phyloP scores from a whole-genome alignment of 2,888 invertebrate species.

The Anoplius nigerrimus region DNA sequence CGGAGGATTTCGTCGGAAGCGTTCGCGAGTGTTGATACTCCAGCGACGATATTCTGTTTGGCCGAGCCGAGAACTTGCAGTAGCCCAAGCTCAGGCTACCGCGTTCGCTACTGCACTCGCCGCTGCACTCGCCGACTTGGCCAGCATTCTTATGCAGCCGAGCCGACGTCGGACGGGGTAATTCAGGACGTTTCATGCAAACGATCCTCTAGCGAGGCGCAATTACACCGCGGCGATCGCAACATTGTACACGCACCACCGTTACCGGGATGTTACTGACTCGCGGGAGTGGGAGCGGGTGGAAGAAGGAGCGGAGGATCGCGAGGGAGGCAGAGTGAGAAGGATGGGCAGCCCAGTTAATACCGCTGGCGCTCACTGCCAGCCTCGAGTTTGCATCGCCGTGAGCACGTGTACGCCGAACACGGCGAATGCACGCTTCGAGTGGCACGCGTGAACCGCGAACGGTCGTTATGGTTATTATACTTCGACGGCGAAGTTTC shows the following conservation, averaged over 20 bases:
- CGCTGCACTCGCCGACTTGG: too few relatives aligned
- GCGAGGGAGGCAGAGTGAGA: not conserved
- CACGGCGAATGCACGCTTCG: conserved; percentile 2
- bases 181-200: conserved; percentile 2
- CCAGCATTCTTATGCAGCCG: too few relatives aligned
- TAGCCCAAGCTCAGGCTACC: too few relatives aligned
- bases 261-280: not conserved
- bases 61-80: too few relatives aligned
- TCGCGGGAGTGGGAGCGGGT: not conserved
- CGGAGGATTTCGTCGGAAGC: too few relatives aligned
- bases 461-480: conserved; percentile 22
- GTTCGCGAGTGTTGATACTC: too few relatives aligned
- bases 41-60: too few relatives aligned
- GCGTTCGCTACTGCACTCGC: too few relatives aligned
- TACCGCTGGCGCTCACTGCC: too few relatives aligned
- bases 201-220: not conserved
- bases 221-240: conserved; percentile 2
- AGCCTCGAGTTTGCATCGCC: not conserved
- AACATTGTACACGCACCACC: conserved; percentile 1
- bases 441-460: conserved; percentile 13
- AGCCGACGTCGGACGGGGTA: too few relatives aligned
- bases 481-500: not conserved
- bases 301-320: too few relatives aligned
- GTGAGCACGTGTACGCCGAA: conserved; percentile 7
- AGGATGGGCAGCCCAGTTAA: not conserved